Evolutionary conservation across 2,113 vertebrate genomes (phyloP).

Genomic region (Thymallus thymallus): DNA sequence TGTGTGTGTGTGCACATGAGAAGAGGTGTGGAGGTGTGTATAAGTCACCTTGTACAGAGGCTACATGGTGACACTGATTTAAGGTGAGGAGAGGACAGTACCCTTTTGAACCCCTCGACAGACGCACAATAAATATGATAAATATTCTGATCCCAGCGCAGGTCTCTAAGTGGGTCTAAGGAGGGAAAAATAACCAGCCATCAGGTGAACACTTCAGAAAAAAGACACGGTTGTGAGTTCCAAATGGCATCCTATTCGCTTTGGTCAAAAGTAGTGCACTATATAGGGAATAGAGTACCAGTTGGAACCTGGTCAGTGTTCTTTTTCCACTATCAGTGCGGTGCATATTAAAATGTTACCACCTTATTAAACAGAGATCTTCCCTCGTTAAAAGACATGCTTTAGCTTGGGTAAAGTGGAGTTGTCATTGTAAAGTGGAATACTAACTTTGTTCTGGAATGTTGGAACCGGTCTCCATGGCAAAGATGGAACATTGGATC

Average conservation of each 20-base stretch:
- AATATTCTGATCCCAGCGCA: conserved; percentile 13
- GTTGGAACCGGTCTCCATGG: conserved; percentile 29
- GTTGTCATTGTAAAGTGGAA: conserved; percentile 10
- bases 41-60: conserved; percentile 60
- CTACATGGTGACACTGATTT: conserved; percentile 19
- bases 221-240: conserved; percentile 3
- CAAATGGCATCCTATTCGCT: conserved; percentile 31
- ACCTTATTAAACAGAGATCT: background rate
- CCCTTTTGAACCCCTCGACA: conserved; percentile 34
- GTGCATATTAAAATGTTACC: background rate
- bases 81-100: conserved; percentile 28
- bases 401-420: background rate
- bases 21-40: background rate
- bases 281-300: background rate
- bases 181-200: conserved; percentile 57
- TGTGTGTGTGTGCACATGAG: too few relatives aligned
- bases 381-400: background rate
- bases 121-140: conserved; percentile 1
- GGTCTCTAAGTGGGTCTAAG: conserved; percentile 48
- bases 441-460: conserved; percentile 5
- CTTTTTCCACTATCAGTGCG: too few relatives aligned
- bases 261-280: background rate
- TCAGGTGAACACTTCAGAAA: conserved; percentile 40
- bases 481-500: conserved; percentile 22
- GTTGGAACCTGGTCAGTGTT: too few relatives aligned